phyloP scores from a whole-genome alignment of 2,797 vertebrate species.

The Microtus obscurus region DNA sequence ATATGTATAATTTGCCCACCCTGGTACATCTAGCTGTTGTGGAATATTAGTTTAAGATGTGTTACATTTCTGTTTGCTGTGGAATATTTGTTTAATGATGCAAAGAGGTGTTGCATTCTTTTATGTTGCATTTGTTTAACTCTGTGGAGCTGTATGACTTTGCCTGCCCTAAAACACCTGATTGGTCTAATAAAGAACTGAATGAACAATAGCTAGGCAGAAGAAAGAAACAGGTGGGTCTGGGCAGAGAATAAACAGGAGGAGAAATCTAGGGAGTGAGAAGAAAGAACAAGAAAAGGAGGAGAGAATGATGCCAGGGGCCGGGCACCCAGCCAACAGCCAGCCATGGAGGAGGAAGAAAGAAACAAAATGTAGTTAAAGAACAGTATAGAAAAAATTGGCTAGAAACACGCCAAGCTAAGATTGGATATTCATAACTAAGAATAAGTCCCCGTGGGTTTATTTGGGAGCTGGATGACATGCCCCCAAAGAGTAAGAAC shows the following conservation, averaged over 20 bases:
- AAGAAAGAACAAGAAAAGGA: background rate
- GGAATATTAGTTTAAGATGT: background rate
- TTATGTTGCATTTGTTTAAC: background rate
- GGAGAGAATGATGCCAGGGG: background rate
- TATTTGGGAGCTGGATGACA: background rate
- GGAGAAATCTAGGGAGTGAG: background rate
- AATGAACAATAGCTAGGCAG: background rate
- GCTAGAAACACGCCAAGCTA: background rate
- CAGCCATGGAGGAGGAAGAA: background rate
- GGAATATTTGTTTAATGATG: background rate
- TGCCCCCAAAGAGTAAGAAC: background rate
- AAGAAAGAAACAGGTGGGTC: background rate
- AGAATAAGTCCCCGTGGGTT: background rate
- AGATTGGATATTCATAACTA: background rate
- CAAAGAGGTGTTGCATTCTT: background rate
- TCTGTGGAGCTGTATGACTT: background rate
- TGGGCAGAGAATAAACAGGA: background rate
- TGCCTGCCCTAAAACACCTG: background rate
- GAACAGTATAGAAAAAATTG: background rate
- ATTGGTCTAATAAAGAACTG: background rate
- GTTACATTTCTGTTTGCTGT: background rate
- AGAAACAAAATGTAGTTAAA: background rate
- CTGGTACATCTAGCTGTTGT: background rate
- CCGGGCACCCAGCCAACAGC: background rate
- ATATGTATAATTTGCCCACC: background rate